These are phyloP conservation scores for Trinorchestia longiramus DNA, from an alignment of 1,140 invertebrate genomes.

Conservation along the genomic window DNA sequence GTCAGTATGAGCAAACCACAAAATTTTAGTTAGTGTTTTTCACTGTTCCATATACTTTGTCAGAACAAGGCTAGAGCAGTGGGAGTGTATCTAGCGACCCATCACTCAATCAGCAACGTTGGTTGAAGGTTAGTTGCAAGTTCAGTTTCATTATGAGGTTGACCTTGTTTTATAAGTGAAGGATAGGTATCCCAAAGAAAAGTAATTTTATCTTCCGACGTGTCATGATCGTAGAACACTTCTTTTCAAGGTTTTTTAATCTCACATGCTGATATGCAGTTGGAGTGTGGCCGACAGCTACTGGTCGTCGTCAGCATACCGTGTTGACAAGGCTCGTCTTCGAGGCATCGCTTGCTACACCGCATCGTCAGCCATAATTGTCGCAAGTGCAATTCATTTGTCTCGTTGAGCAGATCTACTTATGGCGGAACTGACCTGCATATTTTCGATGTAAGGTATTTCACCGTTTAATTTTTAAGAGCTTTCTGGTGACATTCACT, in stretches of 20 bases:
- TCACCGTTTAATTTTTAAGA: neutral
- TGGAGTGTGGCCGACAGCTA: neutral
- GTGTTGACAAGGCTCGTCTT: neutral
- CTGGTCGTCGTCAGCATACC: neutral
- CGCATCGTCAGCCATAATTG: neutral
- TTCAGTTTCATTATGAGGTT: neutral
- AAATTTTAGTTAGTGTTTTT: neutral
- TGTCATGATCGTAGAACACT: too few species aligned
- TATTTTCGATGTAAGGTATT: neutral
- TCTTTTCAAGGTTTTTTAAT: too few species aligned
- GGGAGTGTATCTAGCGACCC: neutral
- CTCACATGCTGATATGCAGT: too few species aligned
- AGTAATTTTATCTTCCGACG: too few species aligned
- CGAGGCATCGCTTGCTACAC: neutral
- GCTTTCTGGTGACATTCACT: neutral
- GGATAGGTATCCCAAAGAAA: too few species aligned
- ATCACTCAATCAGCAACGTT: neutral
- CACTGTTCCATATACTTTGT: neutral
- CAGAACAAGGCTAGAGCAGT: neutral
- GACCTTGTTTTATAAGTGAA: too few species aligned
- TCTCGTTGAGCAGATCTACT: neutral
- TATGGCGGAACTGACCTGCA: neutral
- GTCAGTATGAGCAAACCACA: neutral
- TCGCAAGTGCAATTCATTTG: neutral
- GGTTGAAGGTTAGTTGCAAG: neutral